Base-by-base conservation (phyloP, 2,888 invertebrate genomes). In the Habroteleia sp. region DNA sequence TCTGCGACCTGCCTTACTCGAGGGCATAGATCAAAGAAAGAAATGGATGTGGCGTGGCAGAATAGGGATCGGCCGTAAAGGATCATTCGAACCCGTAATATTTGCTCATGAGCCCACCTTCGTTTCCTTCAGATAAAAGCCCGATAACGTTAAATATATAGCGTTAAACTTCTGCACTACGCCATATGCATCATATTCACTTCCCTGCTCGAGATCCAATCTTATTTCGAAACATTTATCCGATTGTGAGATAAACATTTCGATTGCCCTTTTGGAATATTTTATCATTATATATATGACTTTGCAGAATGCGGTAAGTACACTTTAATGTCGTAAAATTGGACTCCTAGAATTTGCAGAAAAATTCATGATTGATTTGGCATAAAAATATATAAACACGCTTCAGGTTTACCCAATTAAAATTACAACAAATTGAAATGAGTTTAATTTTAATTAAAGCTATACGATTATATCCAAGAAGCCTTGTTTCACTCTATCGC, bases 111-210 rank as follows among this genome's bases (percentile, higher is more conserved):
- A 62, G 60, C 13, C 52, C 29, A 69, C 52, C 69, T 62, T 37
- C 39, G 39, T 42, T 66, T 56, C 41, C 60, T 60, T 37, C 23
- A 44, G 69, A 62, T 62, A n/a, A 42, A 44, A 29, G 10, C 17
- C n/a, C 6, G 68, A 69, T 62, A 69, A 52, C 33, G 42, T 29
- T 50, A 60, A 60, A 69, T 60, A 69, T 69, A 69, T 69, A 69
- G 42, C 48, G 52, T 8, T 50, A 52, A 60, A 69, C 69, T 52
- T 44, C 69, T 60, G 60, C 69, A 27, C 58, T 68, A 58, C 58
- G 50, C 56, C 56, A 39, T 56, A 41, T 39, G 39, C 33, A 48
- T 48, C 56, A 46, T 56, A 56, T 54, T 56, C 31, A 31, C 27
- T 46, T 66, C 33, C 27, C 10, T 7, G 13, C n/a, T 1, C n/a